Conservation (phyloP, 2,888 invertebrate genomes). For the Cotesia congregata region DNA sequence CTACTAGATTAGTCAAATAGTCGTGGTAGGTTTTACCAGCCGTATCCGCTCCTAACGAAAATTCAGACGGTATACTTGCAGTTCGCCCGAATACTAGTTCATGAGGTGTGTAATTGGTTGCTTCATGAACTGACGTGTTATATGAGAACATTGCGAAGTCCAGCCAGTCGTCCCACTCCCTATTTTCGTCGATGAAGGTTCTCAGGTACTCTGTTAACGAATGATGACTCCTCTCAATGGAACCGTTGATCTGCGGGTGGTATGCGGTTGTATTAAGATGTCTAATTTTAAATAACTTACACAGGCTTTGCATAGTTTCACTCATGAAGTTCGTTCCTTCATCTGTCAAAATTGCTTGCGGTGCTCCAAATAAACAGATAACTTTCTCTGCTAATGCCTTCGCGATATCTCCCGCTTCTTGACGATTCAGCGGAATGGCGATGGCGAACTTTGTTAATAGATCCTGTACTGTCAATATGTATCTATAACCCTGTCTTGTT, state of each 20-base stretch:
- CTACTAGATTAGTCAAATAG: not conserved
- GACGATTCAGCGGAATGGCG: constrained; percentile 26
- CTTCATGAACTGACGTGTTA: constrained; percentile 20
- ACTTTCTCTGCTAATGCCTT: constrained; percentile 11
- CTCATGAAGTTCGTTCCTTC: constrained; percentile 27
- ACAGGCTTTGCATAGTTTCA: constrained; percentile 18
- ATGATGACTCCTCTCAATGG: constrained; percentile 35
- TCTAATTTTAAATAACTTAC: constrained; percentile 7
- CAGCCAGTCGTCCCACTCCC: constrained; percentile 5
- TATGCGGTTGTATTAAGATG: not conserved
- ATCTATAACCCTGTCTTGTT: constrained; percentile 29
- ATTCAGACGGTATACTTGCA: not conserved
- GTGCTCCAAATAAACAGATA: not conserved
- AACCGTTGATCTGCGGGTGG: constrained; percentile 23
- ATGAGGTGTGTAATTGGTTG: constrained; percentile 34
- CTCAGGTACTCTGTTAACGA: constrained; percentile 21
- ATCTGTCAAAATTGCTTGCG: too few species aligned
- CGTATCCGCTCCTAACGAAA: not conserved
- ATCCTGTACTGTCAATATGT: constrained; percentile 36
- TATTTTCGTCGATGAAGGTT: not conserved
- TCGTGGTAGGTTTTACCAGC: not conserved
- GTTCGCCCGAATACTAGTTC: too few species aligned
- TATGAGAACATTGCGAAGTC: constrained; percentile 9
- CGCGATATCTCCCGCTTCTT: not conserved
- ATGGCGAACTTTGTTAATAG: constrained; percentile 34